Percentiles rank a stretch among this genome's conserved stretches.
phyloP scores from a whole-genome alignment of 2,888 invertebrate species.

The Amphipyra berbera region DNA sequence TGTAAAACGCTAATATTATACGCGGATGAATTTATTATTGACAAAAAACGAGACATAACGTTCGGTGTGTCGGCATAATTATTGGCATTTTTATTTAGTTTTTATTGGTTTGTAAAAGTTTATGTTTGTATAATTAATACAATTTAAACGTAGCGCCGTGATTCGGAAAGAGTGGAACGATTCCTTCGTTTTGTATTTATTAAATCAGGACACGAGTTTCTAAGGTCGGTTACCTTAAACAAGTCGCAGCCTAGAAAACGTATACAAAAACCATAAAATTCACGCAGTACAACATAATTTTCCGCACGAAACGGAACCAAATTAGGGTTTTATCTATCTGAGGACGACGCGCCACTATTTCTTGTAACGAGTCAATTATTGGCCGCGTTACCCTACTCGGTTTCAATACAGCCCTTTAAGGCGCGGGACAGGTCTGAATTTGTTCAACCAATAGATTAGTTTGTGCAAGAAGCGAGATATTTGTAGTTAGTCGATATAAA shows the following conservation, averaged over 20 bases:
- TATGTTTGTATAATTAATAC: constrained; percentile 40
- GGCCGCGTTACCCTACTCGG: constrained; percentile 64
- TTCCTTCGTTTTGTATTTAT: constrained; percentile 20
- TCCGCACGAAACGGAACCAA: constrained; percentile 38
- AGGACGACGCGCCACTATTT: constrained; percentile 41
- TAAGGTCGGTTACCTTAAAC: constrained; percentile 4
- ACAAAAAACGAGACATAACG: constrained; percentile 44
- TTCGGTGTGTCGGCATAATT: constrained; percentile 43
- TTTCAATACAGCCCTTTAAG: constrained; percentile 64
- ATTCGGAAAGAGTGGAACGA: constrained; percentile 10
- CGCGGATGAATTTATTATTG: constrained; percentile 53
- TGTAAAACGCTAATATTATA: constrained; percentile 58
- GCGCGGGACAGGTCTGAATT: constrained; percentile 61
- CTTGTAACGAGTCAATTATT: constrained; percentile 81
- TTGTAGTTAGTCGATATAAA: constrained; percentile 56
- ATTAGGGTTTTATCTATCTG: constrained; percentile 47
- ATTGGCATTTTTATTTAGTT: constrained; percentile 45
- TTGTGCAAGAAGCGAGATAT: constrained; percentile 58
- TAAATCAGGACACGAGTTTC: constrained; percentile 7
- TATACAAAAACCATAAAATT: constrained; percentile 27
- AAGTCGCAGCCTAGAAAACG: constrained; percentile 5
- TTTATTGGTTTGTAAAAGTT: constrained; percentile 48
- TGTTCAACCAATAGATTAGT: constrained; percentile 64
- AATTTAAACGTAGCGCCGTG: constrained; percentile 33
- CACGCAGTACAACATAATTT: constrained; percentile 40